Evolutionary conservation across 2,113 vertebrate species (phyloP).

Genomic region (Gallinago paraguaiae): DNA sequence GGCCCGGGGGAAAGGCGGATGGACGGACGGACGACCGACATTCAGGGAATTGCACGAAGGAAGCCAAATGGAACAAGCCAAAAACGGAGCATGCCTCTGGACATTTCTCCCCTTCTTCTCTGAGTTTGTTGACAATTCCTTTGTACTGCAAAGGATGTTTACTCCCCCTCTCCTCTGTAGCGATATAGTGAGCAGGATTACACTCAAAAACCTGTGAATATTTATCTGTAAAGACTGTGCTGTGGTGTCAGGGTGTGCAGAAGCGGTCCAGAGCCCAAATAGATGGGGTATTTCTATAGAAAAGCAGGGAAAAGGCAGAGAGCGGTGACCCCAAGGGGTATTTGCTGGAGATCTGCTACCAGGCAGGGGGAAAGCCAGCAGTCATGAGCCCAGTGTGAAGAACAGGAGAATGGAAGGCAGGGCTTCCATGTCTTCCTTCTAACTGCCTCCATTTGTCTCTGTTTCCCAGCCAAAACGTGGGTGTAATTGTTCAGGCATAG

Average conservation of each 20-base stretch:
- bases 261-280: not conserved
- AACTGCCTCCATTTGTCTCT: constrained; percentile 31
- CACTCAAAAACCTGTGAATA: not conserved
- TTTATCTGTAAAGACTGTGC: not conserved
- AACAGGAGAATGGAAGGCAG: constrained; percentile 8
- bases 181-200: not conserved
- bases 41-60: not conserved
- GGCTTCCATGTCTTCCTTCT: not conserved
- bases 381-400: not conserved
- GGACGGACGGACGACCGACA: not conserved
- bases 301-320: not conserved
- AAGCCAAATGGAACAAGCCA: not conserved
- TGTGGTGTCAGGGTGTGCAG: not conserved
- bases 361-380: not conserved
- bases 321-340: not conserved
- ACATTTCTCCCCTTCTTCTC: not conserved
- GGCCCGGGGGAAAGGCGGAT: too few species aligned
- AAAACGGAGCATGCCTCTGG: not conserved
- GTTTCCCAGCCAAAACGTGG: constrained; percentile 47
- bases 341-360: not conserved
- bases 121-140: not conserved
- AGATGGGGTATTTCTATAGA: not conserved
- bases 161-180: not conserved
- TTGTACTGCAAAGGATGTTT: not conserved
- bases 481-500: constrained; percentile 51